Evolutionary conservation across 92 coral and sea anemone species (phyloP).

Genomic region (Heliopora coerulea): DNA sequence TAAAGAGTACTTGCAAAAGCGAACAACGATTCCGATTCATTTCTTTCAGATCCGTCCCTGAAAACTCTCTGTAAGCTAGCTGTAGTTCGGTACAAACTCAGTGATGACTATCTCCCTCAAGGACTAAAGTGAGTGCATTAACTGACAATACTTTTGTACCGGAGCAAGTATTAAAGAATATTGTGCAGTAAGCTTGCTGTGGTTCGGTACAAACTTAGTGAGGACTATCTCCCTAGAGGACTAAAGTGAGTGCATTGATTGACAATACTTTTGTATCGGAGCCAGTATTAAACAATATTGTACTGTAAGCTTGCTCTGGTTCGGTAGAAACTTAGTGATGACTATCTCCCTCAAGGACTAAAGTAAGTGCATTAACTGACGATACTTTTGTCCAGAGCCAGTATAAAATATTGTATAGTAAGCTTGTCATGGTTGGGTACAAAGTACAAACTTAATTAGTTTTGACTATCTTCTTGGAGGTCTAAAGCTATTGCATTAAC

Average conservation of each 20-base stretch:
- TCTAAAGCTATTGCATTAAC: conserved; percentile 58
- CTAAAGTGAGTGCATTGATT: conserved; percentile 58
- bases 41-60: conserved; percentile 75
- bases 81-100: conserved; percentile 71
- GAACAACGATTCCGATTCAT: background rate
- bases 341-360: conserved; percentile 71
- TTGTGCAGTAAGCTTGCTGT: conserved; percentile 91
- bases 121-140: conserved; percentile 64
- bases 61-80: conserved; percentile 87
- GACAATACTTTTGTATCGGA: no score
- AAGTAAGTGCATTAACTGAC: conserved; percentile 52
- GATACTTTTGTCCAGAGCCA: no score
- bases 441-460: no score
- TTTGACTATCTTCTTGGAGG: conserved; percentile 68
- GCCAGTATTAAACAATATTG: no score
- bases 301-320: conserved; percentile 86
- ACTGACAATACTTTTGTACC: no score
- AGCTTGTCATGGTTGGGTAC: conserved; percentile 75
- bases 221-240: conserved; percentile 69
- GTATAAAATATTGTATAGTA: no score
- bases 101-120: conserved; percentile 69
- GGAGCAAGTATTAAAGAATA: no score
- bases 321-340: conserved; percentile 68
- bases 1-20: no score
- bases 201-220: conserved; percentile 69